phyloP scores from a whole-genome alignment of 2,113 vertebrate species.

The Edolisoma coerulescens region DNA sequence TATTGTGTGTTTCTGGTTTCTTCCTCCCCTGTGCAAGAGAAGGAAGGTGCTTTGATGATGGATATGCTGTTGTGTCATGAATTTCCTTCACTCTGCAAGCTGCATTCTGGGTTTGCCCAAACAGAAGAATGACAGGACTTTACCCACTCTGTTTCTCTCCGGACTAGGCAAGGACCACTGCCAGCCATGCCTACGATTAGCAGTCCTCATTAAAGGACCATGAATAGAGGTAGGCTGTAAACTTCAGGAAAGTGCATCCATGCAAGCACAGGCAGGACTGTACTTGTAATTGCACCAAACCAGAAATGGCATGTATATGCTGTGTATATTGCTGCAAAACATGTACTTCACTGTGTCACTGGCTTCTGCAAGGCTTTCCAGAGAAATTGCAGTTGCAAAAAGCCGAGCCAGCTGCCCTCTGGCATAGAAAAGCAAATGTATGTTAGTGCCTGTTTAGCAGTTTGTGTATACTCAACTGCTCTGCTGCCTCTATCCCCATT shows the following conservation, averaged over 20 bases:
- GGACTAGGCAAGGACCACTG: background rate
- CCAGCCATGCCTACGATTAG: background rate
- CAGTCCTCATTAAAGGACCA: background rate
- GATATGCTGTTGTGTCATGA: accelerated
- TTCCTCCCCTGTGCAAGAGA: background rate
- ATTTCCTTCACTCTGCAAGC: background rate
- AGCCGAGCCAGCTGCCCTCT: background rate
- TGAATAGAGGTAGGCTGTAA: background rate
- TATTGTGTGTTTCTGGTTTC: background rate
- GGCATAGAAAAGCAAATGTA: background rate
- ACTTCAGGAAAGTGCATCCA: background rate
- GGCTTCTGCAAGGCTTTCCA: background rate
- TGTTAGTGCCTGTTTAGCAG: background rate
- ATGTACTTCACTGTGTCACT: background rate
- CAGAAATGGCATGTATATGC: background rate
- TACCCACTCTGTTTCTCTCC: background rate
- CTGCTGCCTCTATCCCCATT: background rate
- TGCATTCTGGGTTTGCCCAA: background rate
- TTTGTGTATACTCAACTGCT: background rate
- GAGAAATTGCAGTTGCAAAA: background rate
- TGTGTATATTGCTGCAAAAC: background rate
- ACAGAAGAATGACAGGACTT: background rate
- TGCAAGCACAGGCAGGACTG: background rate
- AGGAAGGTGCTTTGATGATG: background rate
- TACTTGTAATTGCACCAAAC: background rate